phyloP scores from a whole-genome alignment of 2,113 vertebrate species.

The Perca fluviatilis region DNA sequence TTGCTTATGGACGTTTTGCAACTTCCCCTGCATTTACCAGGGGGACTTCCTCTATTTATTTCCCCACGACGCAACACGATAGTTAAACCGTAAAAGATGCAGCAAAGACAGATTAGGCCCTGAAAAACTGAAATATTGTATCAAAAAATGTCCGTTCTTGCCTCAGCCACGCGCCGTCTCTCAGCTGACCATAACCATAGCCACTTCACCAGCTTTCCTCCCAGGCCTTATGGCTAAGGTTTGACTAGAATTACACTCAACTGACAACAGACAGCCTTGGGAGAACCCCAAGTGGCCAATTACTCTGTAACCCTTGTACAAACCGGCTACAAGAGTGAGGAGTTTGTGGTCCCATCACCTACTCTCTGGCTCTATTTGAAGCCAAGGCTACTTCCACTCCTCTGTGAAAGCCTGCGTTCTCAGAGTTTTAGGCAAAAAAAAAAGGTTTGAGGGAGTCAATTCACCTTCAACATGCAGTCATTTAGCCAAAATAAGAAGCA shows the following conservation, averaged over 20 bases:
- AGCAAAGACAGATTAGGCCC: no score
- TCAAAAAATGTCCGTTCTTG: background rate
- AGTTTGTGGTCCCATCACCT: background rate
- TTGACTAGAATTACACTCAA: no score
- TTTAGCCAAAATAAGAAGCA: no score
- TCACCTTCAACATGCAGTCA: no score
- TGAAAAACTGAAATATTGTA: no score
- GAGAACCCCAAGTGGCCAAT: slow-evolving; percentile 11
- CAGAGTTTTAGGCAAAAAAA: no score
- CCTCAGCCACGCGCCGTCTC: background rate
- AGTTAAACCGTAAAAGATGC: background rate
- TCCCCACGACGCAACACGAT: background rate
- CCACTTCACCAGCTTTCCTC: background rate
- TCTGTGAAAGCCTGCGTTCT: no score
- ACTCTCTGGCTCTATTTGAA: background rate
- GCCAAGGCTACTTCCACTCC: no score
- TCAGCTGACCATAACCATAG: background rate
- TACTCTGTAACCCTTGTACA: background rate
- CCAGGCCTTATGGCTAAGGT: background rate
- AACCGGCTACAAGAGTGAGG: background rate
- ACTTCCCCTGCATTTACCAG: slow-evolving; percentile 28
- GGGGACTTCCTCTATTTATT: slow-evolving; percentile 1
- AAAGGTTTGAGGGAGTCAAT: no score
- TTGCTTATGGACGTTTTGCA: slow-evolving; percentile 46
- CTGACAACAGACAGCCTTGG: no score